A percentile compares a stretch with the other conserved stretches of the same genome.
Evolutionary conservation across 2,797 vertebrate species (phyloP).

Genomic region (Sarcoramphus papa): DNA sequence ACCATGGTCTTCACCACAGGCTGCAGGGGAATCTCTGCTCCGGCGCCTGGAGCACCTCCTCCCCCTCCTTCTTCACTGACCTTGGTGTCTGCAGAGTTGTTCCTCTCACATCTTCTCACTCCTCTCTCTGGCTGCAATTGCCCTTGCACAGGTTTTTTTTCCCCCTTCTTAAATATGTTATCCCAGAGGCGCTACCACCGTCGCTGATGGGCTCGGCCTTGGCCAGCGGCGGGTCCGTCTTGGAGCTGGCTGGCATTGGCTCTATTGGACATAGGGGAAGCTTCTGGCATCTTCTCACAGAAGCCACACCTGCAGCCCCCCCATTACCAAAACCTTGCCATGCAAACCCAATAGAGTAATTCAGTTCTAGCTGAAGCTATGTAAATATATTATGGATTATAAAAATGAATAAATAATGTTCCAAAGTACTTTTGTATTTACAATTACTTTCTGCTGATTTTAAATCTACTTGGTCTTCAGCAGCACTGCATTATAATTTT

Average conservation of each 20-base stretch:
- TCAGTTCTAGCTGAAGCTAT: background rate
- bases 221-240: no score
- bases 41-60: no score
- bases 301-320: background rate
- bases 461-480: background rate
- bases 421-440: background rate
- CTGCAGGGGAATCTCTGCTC: background rate
- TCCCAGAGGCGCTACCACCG: no score
- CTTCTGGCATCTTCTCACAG: background rate
- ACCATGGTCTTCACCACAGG: background rate
- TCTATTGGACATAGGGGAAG: no score
- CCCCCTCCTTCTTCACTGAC: background rate
- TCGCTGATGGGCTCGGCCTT: no score
- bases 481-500: background rate
- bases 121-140: no score
- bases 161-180: no score
- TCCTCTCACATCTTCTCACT: background rate
- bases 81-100: no score
- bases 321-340: background rate
- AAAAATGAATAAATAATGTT: background rate
- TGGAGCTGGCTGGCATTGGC: no score
- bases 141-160: no score
- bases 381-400: background rate
- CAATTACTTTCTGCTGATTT: background rate
- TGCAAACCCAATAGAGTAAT: background rate